Evolutionary conservation across 2,888 invertebrate genomes (phyloP).

Genomic region (Microctonus hyperodae): DNA sequence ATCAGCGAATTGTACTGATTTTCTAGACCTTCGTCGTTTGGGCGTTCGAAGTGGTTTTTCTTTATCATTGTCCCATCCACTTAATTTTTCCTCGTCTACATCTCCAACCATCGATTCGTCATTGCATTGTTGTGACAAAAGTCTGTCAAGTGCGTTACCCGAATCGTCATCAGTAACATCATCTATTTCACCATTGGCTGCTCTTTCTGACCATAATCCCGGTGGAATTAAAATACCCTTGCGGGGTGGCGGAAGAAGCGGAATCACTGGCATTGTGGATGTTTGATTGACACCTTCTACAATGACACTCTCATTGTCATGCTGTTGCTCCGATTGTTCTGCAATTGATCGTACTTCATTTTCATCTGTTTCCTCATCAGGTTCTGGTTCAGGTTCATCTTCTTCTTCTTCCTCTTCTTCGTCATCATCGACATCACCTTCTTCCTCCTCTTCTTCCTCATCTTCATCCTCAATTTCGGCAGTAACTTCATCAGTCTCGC

Average conservation of each 20-base stretch:
- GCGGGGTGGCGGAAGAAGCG: slow-evolving; percentile 63
- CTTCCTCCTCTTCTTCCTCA: slow-evolving; percentile 46
- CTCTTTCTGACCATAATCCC: slow-evolving; percentile 63
- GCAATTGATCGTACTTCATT: slow-evolving; percentile 25
- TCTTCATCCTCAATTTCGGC: slow-evolving; percentile 38
- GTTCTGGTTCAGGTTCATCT: too few species aligned
- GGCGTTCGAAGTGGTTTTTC: slow-evolving; percentile 36
- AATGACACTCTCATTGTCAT: neutral
- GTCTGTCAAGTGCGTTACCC: neutral
- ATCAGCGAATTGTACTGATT: slow-evolving; percentile 70
- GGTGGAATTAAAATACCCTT: slow-evolving; percentile 68
- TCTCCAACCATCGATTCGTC: neutral
- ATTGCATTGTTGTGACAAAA: neutral
- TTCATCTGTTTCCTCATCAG: slow-evolving; percentile 36
- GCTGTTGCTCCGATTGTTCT: neutral
- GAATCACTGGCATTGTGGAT: neutral
- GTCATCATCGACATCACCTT: slow-evolving; percentile 46
- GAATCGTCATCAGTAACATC: slow-evolving; percentile 3
- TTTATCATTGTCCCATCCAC: slow-evolving; percentile 33
- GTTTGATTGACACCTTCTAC: neutral
- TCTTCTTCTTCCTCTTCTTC: slow-evolving; percentile 42
- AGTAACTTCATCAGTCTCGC: slow-evolving; percentile 15
- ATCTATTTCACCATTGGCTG: slow-evolving; percentile 53
- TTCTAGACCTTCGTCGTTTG: slow-evolving; percentile 43
- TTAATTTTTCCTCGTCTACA: slow-evolving; percentile 24